Conservation (phyloP, 2,113 vertebrate genomes). For the Corvus hawaiiensis region DNA sequence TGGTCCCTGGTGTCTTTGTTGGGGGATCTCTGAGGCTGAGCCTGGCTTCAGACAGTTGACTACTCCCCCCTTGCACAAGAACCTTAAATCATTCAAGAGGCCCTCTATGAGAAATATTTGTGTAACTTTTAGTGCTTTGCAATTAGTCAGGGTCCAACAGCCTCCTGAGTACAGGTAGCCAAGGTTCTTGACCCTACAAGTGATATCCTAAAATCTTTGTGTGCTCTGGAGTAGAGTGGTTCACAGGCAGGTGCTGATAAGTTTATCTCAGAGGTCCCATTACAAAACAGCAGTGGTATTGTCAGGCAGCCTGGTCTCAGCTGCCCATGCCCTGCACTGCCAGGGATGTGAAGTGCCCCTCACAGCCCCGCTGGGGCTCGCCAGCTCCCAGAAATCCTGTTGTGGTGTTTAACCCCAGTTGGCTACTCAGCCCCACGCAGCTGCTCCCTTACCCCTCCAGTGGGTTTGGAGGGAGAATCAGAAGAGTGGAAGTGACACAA, state of each 20-base stretch:
- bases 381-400: not conserved
- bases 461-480: not conserved
- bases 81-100: not conserved
- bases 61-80: not conserved
- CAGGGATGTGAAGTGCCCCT: not conserved
- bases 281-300: not conserved
- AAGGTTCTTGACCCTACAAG: not conserved
- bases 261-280: not conserved
- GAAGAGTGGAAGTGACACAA: not conserved
- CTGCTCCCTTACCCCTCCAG: not conserved
- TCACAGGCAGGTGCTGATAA: not conserved
- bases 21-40: not conserved
- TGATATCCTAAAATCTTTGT: fast-evolving
- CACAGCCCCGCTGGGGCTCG: not conserved
- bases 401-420: not conserved
- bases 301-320: not conserved
- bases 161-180: not conserved
- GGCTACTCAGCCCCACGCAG: not conserved
- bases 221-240: not conserved
- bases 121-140: not conserved
- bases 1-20: not conserved
- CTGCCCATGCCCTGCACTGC: not conserved
- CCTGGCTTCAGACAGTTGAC: not conserved
- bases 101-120: not conserved
- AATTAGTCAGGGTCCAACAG: not conserved